These are phyloP conservation scores for Protosalanx chinensis DNA, from an alignment of 2,797 vertebrate species.

Conservation along the genomic window DNA sequence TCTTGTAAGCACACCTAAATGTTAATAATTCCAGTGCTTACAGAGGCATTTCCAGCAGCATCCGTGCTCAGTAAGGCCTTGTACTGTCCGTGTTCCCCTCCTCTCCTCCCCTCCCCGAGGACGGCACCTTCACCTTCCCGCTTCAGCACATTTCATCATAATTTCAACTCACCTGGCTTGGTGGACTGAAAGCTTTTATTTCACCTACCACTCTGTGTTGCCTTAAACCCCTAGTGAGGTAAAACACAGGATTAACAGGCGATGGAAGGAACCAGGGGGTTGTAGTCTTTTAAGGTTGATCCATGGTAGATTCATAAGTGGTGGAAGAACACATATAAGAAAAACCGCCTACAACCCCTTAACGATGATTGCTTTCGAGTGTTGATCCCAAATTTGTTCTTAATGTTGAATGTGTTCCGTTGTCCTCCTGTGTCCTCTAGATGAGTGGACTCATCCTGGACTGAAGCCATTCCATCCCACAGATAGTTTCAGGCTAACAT, in stretches of 20 bases:
- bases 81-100: slow-evolving; percentile 74
- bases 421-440: slow-evolving; percentile 28
- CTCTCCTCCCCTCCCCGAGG: slow-evolving; percentile 62
- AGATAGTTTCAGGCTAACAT: slow-evolving; percentile 61
- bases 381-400: not conserved
- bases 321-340: too few relatives aligned
- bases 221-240: too few relatives aligned
- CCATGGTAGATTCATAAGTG: too few relatives aligned
- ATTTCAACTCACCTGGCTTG: slow-evolving; percentile 76
- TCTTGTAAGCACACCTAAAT: slow-evolving; percentile 75
- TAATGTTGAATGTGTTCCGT: slow-evolving; percentile 15
- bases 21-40: slow-evolving; percentile 74
- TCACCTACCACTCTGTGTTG: slow-evolving; percentile 19
- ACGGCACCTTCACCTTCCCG: slow-evolving; percentile 68
- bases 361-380: not conserved
- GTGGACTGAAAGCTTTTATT: slow-evolving; percentile 41
- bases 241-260: too few relatives aligned
- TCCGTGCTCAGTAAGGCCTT: slow-evolving; percentile 70
- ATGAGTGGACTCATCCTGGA: slow-evolving; percentile 38
- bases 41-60: slow-evolving; percentile 61
- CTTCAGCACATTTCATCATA: slow-evolving; percentile 79
- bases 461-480: slow-evolving; percentile 32
- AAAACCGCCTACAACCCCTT: too few relatives aligned
- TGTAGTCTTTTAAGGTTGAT: too few relatives aligned
- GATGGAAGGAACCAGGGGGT: too few relatives aligned